These are phyloP conservation scores for Pemphredon lugubris DNA, from an alignment of 2,888 invertebrate genomes.

Conservation along the genomic window DNA sequence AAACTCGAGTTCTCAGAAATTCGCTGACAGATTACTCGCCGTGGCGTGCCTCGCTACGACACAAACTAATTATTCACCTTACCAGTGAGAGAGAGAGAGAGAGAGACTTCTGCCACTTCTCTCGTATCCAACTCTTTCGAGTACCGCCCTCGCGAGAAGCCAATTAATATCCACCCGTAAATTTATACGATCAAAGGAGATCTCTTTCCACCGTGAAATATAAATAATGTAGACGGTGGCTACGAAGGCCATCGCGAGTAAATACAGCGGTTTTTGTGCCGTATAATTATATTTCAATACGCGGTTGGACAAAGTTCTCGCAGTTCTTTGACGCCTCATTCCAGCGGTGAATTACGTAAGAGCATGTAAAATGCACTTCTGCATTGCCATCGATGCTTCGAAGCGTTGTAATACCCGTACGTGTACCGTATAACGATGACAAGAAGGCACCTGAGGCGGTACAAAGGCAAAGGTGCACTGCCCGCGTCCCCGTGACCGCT, in stretches of 20 bases:
- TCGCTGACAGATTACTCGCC: slow-evolving; percentile 22
- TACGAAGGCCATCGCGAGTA: background rate
- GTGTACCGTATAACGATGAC: no score
- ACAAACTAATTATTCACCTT: slow-evolving; percentile 30
- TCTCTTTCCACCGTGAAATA: background rate
- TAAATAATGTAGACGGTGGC: slow-evolving; percentile 19
- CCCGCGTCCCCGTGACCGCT: no score
- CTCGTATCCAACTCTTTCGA: background rate
- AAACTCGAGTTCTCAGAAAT: slow-evolving; percentile 7
- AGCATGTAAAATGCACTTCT: no score
- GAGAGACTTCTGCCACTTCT: slow-evolving; percentile 13
- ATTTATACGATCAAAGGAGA: slow-evolving; percentile 10
- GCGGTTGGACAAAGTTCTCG: no score
- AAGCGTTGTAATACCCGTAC: no score
- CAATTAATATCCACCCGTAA: slow-evolving; percentile 27
- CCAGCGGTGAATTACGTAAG: no score
- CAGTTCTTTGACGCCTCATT: no score
- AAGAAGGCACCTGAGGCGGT: no score
- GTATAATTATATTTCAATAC: no score
- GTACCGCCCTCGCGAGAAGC: slow-evolving; percentile 5
- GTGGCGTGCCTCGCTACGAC: slow-evolving; percentile 2
- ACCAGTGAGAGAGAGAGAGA: background rate
- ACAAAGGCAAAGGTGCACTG: no score
- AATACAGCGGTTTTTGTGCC: no score
- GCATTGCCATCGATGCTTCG: no score